phyloP scores from a whole-genome alignment of 2,797 vertebrate species.

The Limnodromus scolopaceus region DNA sequence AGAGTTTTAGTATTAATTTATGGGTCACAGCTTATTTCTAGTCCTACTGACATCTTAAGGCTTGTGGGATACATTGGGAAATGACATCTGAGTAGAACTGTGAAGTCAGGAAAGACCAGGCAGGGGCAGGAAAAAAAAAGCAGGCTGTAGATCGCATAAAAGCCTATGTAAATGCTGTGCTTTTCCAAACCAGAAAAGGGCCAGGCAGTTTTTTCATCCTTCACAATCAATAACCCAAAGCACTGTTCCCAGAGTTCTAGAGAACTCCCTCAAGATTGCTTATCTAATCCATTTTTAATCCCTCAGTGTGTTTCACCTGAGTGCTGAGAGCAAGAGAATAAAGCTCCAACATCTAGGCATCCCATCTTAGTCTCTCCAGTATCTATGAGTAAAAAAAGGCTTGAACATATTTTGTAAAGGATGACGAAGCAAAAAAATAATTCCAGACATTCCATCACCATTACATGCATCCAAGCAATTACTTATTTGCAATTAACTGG shows the following conservation, averaged over 20 bases:
- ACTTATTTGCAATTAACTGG: constrained; percentile 50
- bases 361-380: neutral
- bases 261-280: neutral
- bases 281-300: constrained; percentile 12
- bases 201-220: neutral
- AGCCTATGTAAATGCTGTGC: neutral
- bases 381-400: neutral
- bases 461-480: constrained; percentile 15
- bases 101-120: neutral
- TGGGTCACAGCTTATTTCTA: neutral
- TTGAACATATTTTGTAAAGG: neutral
- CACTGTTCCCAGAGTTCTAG: neutral
- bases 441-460: constrained; percentile 17
- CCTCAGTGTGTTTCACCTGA: neutral
- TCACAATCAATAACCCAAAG: constrained; percentile 22
- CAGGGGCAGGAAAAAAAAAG: too few relatives aligned
- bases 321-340: neutral
- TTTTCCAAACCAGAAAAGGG: neutral
- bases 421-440: neutral
- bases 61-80: neutral
- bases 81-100: neutral
- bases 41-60: neutral
- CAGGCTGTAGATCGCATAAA: neutral
- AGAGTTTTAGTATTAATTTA: neutral
- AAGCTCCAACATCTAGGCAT: neutral